Evolutionary conservation across 2,888 invertebrate genomes (phyloP), one percentile per base, ranked within the genome.

Genomic region (Philereme vetulata): DNA sequence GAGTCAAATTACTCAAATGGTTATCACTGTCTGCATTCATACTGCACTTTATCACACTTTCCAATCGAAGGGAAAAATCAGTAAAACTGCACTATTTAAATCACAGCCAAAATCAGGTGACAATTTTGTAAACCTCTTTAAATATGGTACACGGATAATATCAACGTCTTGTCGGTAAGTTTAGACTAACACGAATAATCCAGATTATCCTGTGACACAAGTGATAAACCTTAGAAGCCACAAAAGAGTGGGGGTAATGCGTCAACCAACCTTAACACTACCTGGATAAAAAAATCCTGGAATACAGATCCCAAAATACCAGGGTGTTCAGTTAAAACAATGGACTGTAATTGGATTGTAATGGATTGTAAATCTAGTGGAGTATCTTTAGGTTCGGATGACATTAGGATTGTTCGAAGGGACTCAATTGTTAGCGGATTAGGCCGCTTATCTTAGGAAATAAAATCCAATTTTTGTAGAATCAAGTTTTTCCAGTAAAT

Each of bases 1-100:
- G 80, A 10, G 80, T 76, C 55, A 90, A 68, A 69, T 84, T 84
- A 11, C 66, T 71, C 70, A 90, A 76, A 75, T 79, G 80, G 56
- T 75, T 77, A 11, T 82, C 82, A 65, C 69, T 69, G 40, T 71
- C 69, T 34, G 78, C 80, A 73, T 76, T 77, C 81, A 80, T 79
- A 8, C 53, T 66, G 21, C n/a, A 71, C 58, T 49, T 51, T 50
- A 11, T 35, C 61, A 60, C 50, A 36, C 32, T 49, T 38, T 21
- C 21, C 21, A 21, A 21, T 21, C 21, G 1, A 21, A 21, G 21
- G 21, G 21, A 21, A 21, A 21, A 21, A 21, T 21, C 21, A 21
- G 21, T 21, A 21, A 21, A 21, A 21, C 21, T 21, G 21, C 21
- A 21, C 21, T 2, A 21, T 21, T 21, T 21, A 21, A 21, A 2